A percentile compares a stretch with the other conserved stretches of the same genome.
Evolutionary conservation across 2,113 vertebrate species (phyloP).

Genomic region (Myiopsitta monachus): DNA sequence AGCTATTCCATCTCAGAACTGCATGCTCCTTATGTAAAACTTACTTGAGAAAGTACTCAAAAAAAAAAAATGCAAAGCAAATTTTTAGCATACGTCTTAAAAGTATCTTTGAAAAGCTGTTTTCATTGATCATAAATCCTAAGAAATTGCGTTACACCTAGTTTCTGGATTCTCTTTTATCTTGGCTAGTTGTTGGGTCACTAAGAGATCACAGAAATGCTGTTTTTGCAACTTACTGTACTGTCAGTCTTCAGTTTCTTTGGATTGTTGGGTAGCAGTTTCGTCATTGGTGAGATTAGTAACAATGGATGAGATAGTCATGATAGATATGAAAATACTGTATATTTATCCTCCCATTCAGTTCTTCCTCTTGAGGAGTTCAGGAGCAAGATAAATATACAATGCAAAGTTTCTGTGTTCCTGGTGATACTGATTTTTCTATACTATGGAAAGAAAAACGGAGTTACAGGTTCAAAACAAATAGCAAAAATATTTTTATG

Average conservation of each 20-base stretch:
- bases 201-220: neutral
- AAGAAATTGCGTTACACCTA: neutral
- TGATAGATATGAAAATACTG: neutral
- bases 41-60: neutral
- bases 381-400: neutral
- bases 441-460: neutral
- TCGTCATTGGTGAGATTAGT: neutral
- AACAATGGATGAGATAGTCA: fast-evolving
- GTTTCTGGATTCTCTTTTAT: neutral
- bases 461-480: neutral
- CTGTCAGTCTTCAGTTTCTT: neutral
- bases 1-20: neutral
- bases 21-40: neutral
- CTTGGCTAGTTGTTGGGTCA: neutral
- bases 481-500: neutral
- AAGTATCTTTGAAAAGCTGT: neutral
- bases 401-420: neutral
- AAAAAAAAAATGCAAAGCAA: neutral
- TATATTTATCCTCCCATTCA: neutral
- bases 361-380: neutral
- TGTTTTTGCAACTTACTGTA: neutral
- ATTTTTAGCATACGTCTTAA: neutral
- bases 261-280: neutral
- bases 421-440: neutral
- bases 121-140: neutral